Conservation (phyloP, 2,797 vertebrate species). For the Aplochiton taeniatus region DNA sequence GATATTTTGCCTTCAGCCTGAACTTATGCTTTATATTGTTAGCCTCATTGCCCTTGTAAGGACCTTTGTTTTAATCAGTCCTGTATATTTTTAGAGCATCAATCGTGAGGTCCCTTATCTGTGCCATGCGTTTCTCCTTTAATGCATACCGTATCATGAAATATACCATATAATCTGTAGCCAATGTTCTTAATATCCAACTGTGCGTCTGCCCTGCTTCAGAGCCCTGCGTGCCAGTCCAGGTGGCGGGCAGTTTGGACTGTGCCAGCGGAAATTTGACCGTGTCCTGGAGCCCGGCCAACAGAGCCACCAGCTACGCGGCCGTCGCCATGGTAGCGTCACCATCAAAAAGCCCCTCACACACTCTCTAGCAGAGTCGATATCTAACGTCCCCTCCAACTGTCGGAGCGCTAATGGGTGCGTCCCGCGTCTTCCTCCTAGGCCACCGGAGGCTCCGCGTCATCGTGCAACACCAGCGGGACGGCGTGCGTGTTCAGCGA, state of each 20-base stretch:
- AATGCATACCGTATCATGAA: too few relatives aligned
- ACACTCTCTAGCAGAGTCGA: too few relatives aligned
- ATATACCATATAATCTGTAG: too few relatives aligned
- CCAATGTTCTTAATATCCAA: neutral
- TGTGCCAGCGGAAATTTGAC: conserved; percentile 18
- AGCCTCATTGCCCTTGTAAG: too few relatives aligned
- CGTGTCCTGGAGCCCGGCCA: conserved; percentile 19
- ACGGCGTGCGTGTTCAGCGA: conserved; percentile 29
- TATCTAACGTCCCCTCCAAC: too few relatives aligned
- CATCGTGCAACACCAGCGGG: conserved; percentile 34
- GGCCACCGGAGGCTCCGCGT: conserved; percentile 16
- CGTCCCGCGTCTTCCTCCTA: neutral
- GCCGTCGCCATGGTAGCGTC: conserved; percentile 9
- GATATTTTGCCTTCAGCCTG: too few relatives aligned
- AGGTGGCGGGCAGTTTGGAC: conserved; percentile 18
- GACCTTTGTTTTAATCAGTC: too few relatives aligned
- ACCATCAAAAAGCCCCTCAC: too few relatives aligned
- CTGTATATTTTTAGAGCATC: too few relatives aligned
- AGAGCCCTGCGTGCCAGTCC: conserved; percentile 18
- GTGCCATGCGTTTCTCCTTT: too few relatives aligned
- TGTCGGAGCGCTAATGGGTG: neutral
- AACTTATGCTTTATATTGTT: too few relatives aligned
- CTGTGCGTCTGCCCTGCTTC: neutral
- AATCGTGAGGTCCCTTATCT: too few relatives aligned
- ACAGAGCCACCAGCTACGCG: conserved; percentile 19